These are phyloP conservation scores for Raja brachyura DNA, from an alignment of 2,113 vertebrate species.

Conservation along the genomic window DNA sequence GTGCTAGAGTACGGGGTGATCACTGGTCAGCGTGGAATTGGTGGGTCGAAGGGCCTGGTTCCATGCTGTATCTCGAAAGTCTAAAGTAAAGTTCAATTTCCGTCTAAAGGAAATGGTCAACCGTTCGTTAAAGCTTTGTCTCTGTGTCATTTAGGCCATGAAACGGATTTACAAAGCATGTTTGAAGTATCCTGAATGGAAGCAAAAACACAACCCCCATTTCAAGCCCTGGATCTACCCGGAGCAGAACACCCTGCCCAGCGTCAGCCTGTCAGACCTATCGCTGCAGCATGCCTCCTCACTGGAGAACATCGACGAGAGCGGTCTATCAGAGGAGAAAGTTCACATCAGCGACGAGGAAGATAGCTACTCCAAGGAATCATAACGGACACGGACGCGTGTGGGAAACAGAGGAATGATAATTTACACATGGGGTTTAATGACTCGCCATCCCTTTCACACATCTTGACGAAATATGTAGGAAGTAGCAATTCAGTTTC, in stretches of 20 bases:
- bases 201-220: slow-evolving; percentile 60
- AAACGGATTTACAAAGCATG: slow-evolving; percentile 78
- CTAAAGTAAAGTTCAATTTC: too few relatives aligned
- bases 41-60: too few relatives aligned
- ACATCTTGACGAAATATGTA: not conserved
- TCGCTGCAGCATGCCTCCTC: slow-evolving; percentile 63
- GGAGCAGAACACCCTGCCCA: slow-evolving; percentile 65
- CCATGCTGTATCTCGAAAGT: too few relatives aligned
- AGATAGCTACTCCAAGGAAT: slow-evolving; percentile 46
- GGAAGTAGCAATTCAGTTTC: not conserved
- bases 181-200: slow-evolving; percentile 77
- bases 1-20: too few relatives aligned
- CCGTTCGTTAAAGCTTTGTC: not conserved
- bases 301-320: slow-evolving; percentile 72
- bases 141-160: slow-evolving; percentile 59
- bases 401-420: not conserved
- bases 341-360: slow-evolving; percentile 64
- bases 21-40: too few relatives aligned
- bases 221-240: slow-evolving; percentile 74
- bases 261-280: slow-evolving; percentile 56
- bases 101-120: not conserved
- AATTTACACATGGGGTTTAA: not conserved
- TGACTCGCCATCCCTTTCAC: slow-evolving; percentile 21
- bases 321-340: slow-evolving; percentile 60
- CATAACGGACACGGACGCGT: not conserved